Base-by-base conservation (phyloP, 2,888 invertebrate genomes). In the Osmoderma eremita region DNA sequence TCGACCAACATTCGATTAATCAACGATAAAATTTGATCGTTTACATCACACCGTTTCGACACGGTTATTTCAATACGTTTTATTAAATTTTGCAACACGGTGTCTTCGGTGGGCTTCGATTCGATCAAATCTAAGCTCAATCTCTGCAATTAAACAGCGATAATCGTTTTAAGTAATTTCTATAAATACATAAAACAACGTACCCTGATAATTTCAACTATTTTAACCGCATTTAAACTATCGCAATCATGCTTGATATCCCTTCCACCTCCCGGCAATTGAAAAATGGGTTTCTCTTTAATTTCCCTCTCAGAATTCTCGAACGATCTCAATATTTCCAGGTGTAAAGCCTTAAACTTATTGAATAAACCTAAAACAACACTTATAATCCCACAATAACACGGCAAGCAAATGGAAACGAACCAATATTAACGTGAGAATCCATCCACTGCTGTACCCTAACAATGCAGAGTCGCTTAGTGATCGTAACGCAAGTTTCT, bases 391-490 rank as follows among this genome's bases (percentile, higher is more conserved):
- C n/a, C 10, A 17, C 10, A 3, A 15, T n/a, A 15, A 42, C 42
- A 3, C 13, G 42, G 8, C 4, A 24, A 17, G 20, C 50, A 51
- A 48, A 15, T 42, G 12, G 4, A 6, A 15, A 42, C 4, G 13
- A 15, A 45, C 53, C 63, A 50, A 74, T 39, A 45, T 74, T 78
- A 0, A 87, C 78, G 70, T 88, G 87, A 0, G 84, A 79, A 17
- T 82, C 79, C 1, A 86, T 81, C 89, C 89, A 90, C 30, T 87
- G 84, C 48, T 83, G 77, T 18, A 88, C 83, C 56, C 86, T 83
- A 13, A 84, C 82, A 41, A 77, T 75, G 4, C 86, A 85, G 74
- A 84, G 83, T 70, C 84, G 83, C 0, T 78, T 78, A 1, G 88
- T 82, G 24, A 88, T 82, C 18, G 83, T 78, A 0, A 80, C 74